Percentiles rank a stretch among this genome's conserved stretches.
Evolutionary conservation across 1,140 invertebrate genomes (phyloP).

Genomic region (Gryon sp.): DNA sequence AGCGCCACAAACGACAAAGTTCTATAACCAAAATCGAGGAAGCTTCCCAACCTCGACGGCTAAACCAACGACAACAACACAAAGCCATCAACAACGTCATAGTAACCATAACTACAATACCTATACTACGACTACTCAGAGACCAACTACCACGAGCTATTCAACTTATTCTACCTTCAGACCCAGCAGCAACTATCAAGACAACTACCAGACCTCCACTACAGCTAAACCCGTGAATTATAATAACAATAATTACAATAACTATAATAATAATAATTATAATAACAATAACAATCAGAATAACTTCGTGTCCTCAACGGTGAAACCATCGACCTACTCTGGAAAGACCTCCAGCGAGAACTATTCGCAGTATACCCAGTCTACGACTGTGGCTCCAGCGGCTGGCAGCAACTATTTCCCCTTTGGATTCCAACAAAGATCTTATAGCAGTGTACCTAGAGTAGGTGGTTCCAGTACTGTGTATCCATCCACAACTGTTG

Average conservation of each 20-base stretch:
- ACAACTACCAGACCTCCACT: conserved; percentile 70
- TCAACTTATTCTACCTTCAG: conserved; percentile 66
- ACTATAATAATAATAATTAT: conserved; percentile 65
- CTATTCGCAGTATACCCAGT: conserved; percentile 63
- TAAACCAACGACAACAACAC: conserved; percentile 44
- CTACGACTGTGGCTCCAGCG: conserved; percentile 69
- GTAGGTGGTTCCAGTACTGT: conserved; percentile 66
- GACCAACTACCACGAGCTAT: conserved; percentile 54
- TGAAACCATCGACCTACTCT: conserved; percentile 61
- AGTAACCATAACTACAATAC: conserved; percentile 65
- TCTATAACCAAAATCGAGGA: conserved; percentile 70
- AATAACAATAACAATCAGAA: conserved; percentile 62
- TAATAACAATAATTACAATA: conserved; percentile 65
- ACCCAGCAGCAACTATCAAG: conserved; percentile 69
- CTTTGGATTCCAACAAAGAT: conserved; percentile 72
- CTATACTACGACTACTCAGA: conserved; percentile 64
- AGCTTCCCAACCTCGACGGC: conserved; percentile 59
- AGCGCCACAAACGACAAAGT: conserved; percentile 54
- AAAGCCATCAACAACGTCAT: conserved; percentile 64
- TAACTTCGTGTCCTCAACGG: conserved; percentile 55
- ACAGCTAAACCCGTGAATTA: conserved; percentile 62
- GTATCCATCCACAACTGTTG: conserved; percentile 68
- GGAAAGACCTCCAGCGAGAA: conserved; percentile 57
- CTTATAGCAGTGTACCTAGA: conserved; percentile 73
- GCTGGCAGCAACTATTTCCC: conserved; percentile 70